These are phyloP conservation scores for Tetrax tetrax DNA, from an alignment of 2,113 vertebrate species.

Conservation along the genomic window DNA sequence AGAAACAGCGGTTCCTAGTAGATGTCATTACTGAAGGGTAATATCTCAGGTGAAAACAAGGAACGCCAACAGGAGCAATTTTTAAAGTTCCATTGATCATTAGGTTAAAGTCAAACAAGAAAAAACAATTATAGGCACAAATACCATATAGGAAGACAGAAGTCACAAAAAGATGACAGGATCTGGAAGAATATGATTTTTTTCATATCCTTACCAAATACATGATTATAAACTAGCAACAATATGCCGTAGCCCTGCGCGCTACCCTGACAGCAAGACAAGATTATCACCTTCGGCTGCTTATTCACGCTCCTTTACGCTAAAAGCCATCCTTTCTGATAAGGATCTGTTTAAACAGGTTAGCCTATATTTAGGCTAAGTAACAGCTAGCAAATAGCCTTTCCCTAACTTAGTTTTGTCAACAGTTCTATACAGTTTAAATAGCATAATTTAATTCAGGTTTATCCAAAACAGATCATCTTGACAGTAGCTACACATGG, in stretches of 20 bases:
- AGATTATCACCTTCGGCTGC: neutral
- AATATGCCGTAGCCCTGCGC: neutral
- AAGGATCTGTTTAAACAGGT: accelerated
- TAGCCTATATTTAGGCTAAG: neutral
- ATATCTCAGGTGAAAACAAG: neutral
- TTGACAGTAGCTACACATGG: neutral
- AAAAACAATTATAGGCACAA: neutral
- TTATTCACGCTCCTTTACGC: accelerated
- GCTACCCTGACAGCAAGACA: neutral
- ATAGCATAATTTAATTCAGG: neutral
- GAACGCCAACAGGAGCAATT: neutral
- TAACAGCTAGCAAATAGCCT: neutral
- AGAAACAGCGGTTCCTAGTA: neutral
- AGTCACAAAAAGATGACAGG: neutral
- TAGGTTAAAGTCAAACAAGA: neutral
- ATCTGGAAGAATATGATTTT: neutral
- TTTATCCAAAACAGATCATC: neutral
- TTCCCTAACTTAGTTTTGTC: neutral
- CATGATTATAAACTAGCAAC: neutral
- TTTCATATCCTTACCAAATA: neutral
- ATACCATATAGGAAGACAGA: neutral
- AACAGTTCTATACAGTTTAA: neutral
- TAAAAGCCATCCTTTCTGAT: neutral
- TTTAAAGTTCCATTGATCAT: neutral
- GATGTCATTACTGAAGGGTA: neutral